Base-by-base conservation (phyloP, 2,888 invertebrate genomes). In the Elgonia sp. region DNA sequence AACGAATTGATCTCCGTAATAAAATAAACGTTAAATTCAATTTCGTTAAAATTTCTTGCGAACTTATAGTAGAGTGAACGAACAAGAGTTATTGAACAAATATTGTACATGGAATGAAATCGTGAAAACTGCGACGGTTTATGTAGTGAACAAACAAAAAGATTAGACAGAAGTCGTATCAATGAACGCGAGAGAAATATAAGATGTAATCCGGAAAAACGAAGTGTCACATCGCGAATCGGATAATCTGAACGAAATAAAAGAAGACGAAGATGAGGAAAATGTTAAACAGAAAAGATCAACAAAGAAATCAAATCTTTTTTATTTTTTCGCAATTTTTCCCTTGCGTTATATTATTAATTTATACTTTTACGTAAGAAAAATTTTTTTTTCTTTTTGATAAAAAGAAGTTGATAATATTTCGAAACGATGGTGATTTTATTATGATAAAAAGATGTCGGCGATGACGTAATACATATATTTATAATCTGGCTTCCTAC, bases 131-230 rank as follows among this genome's bases (percentile, higher is more conserved):
- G 16, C 14, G 29, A 57, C 57, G 46, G 37, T 63, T 62, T 76
- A 76, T 76, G 53, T 55, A 77, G 65, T 53, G 77, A 67, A 55
- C 65, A 76, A 76, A 76, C 65, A 76, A 62, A 21, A 75, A 60
- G 62, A 62, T 62, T 46, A 62, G 46, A 62, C 42, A 10, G 72
- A 55, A 39, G 29, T 63, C 50, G 50, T 76, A 53, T 76, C 63
- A 76, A 76, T 76, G 76, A 76, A 76, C 60, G 37, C 46, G 29
- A 46, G 42, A 62, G 29, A 63, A 37, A 42, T 65, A 76, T 53
- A 39, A 76, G 50, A 39, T 29, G 62, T 60, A 62, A 62, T 46
- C 46, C 46, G 29, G 29, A 29, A 40, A 37, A 53, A 21, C 12
- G 76, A 14, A 76, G 4, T 14, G 72, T 72, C 73, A 21, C 20